Base-by-base conservation (phyloP, 2,113 vertebrate genomes). In the Chamaetylas fuelleborni region DNA sequence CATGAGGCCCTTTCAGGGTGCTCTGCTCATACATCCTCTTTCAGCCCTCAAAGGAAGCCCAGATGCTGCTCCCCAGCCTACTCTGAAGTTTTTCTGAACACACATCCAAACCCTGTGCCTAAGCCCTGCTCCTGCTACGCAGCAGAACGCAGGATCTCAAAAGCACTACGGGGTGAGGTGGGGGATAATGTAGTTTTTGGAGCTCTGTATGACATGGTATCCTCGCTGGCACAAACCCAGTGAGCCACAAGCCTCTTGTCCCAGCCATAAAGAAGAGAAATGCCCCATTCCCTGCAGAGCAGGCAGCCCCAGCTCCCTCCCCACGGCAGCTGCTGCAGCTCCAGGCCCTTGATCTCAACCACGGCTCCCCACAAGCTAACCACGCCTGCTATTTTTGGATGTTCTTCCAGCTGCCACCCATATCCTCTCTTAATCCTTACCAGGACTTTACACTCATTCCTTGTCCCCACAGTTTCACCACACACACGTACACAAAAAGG, bases 361-460 rank as follows among this genome's bases (percentile, higher is more conserved):
- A 38, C 25, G 1, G 5, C 28, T 82, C 60, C 48, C 58, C 86
- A 34, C 51, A 64, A 12, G 78, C 65, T 9, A 80, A 60, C 80
- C 2, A 0, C 0, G 14, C 45, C 62, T 50, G 89, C 95, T 95
- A 92, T 95, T 95, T 91, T 9, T 69, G 66, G 77, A 87, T 93
- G 51, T 50, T 95, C 50, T 70, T 92, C 89, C 94, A 96, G 86
- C 83, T 94, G 91, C 81, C 50, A 86, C 38, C 64, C 67, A 58
- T 53, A 77, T 61, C 62, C 78, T 56, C 58, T 66, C 89, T 84
- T 87, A 96, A 95, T 90, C 73, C 78, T 85, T 72, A 76, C 62
- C 84, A 92, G 70, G 24, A 79, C 78, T 80, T 82, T 2, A 57
- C 16, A 81, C 29, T 53, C 73, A 25, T 76, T 93, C 57, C 28